These are phyloP conservation scores for Gymnocheta viridis DNA, from an alignment of 2,888 invertebrate species.

Conservation along the genomic window DNA sequence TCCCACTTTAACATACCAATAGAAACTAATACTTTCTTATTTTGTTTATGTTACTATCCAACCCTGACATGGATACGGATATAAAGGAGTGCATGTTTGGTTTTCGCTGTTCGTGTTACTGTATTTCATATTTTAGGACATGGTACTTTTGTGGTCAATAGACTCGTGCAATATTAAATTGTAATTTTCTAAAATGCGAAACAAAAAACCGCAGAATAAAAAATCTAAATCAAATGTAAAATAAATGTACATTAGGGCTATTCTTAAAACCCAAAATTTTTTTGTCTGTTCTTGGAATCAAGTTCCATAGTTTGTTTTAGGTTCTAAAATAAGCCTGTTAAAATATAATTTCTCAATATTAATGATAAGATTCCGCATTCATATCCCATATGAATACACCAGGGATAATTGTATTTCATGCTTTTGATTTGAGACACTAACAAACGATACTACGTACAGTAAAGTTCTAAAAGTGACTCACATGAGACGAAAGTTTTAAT, in stretches of 20 bases:
- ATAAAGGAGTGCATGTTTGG: not conserved
- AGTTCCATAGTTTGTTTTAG: too few relatives aligned
- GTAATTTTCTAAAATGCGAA: slow-evolving; percentile 10
- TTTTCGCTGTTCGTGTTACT: slow-evolving; percentile 19
- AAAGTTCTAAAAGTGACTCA: too few relatives aligned
- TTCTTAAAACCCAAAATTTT: too few relatives aligned
- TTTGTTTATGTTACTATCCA: not conserved
- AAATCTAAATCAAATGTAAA: not conserved
- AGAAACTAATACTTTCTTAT: not conserved
- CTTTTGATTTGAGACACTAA: too few relatives aligned
- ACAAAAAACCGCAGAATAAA: slow-evolving; percentile 2
- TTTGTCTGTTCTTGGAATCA: too few relatives aligned
- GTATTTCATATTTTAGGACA: slow-evolving; percentile 59
- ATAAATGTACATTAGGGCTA: not conserved
- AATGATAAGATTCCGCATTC: too few relatives aligned
- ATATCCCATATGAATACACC: too few relatives aligned
- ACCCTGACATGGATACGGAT: slow-evolving; percentile 20
- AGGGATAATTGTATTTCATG: too few relatives aligned
- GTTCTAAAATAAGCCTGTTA: too few relatives aligned
- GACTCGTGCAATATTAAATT: slow-evolving; percentile 40
- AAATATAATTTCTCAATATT: too few relatives aligned
- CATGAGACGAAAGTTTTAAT: too few relatives aligned
- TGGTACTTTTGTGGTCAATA: slow-evolving; percentile 66
- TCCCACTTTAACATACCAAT: not conserved
- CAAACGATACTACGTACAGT: too few relatives aligned